Evolutionary conservation across 2,113 vertebrate genomes (phyloP).

Genomic region (Helogale parvula): DNA sequence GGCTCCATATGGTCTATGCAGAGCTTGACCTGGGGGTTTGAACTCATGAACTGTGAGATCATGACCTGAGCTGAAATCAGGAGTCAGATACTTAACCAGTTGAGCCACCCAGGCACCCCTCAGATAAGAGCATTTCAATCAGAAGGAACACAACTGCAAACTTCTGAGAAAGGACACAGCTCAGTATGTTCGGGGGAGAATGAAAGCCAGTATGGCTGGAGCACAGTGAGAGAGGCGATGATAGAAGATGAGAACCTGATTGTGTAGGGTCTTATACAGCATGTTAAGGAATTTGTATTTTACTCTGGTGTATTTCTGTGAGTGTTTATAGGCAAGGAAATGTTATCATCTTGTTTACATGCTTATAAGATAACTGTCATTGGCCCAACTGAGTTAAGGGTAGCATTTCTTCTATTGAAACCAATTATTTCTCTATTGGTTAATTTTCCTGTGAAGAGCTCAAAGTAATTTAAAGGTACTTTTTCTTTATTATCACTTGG

Average conservation of each 20-base stretch:
- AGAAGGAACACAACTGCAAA: background rate
- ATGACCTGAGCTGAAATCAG: too few species aligned
- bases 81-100: too few species aligned
- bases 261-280: background rate
- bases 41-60: too few species aligned
- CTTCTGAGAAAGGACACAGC: background rate
- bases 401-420: conserved; percentile 18
- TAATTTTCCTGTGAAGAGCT: conserved; percentile 19
- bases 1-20: too few species aligned
- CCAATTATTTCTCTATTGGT: background rate
- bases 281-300: conserved; percentile 28
- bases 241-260: background rate
- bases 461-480: conserved; percentile 10
- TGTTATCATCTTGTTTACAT: background rate
- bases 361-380: background rate
- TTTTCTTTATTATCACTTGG: background rate
- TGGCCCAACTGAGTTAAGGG: conserved; percentile 1
- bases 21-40: too few species aligned
- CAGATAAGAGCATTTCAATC: conserved; percentile 9
- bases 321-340: background rate
- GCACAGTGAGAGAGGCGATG: background rate
- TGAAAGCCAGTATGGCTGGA: background rate
- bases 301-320: background rate
- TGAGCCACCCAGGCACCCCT: too few species aligned
- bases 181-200: background rate